Base-by-base conservation (phyloP, 1,140 invertebrate species). In the Varroa destructor region DNA sequence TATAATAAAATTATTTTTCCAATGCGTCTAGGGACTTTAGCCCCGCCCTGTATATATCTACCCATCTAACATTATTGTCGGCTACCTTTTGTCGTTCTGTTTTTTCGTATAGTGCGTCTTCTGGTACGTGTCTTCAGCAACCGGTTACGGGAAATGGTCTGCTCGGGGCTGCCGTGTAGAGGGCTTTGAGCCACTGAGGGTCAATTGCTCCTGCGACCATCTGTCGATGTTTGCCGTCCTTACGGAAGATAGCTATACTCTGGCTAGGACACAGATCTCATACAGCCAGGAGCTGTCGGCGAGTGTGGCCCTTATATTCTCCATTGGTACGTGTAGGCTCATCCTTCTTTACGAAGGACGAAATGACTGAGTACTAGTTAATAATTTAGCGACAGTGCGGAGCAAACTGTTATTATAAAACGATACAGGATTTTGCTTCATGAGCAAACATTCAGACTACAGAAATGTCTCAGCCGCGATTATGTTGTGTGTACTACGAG, bases 141-240 rank as follows among this genome's bases (percentile, higher is more conserved):
- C 85, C 46, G 74, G 56, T 76, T 73, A 80, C 74, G 89, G 90
- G 1, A 85, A 88, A 78, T 96, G 92, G 92, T 91, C 91, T 37
- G 84, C 89, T 37, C 84, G 90, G 10, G 92, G 91, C 1, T 97
- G 93, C 75, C 85, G 87, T 46, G 89, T 91, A 0, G 88, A 90
- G 74, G 81, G 88, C 1, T 83, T 84, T 14, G 77, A 54, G 70
- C 75, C 55, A 78, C 79, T 71, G 25, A 81, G 81, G n/a, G 86
- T 96, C n/a, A 95, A 94, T 77, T 97, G 93, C 78, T 91, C 90
- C 6, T 97, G 93, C 80, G 87, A 89, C 75, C 90, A 94, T 79
- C 82, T 96, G 0, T 92, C 91, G 1, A 93, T 89, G 3, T 94
- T 93, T 78, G 91, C 91, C 1, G 87, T 95, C 37, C 81, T 97